phyloP scores from a whole-genome alignment of 2,113 vertebrate species.

The Elgaria multicarinata region DNA sequence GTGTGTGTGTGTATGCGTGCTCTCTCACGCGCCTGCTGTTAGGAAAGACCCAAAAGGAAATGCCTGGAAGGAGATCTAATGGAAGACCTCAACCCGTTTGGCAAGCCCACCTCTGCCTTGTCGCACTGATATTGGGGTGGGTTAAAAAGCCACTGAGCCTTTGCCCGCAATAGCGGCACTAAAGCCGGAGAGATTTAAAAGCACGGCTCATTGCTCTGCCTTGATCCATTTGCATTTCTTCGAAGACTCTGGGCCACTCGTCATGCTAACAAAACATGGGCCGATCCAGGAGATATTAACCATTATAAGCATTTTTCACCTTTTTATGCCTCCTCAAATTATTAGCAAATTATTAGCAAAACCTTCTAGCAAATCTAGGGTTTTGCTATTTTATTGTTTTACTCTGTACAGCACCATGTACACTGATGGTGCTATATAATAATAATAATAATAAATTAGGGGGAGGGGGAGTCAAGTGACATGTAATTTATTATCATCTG shows the following conservation, averaged over 20 bases:
- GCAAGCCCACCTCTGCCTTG: neutral
- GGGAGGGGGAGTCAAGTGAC: neutral
- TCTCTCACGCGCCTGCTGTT: conserved; percentile 15
- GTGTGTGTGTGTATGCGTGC: neutral
- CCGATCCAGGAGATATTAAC: neutral
- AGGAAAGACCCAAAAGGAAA: conserved; percentile 44
- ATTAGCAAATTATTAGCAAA: neutral
- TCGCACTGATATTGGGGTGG: neutral
- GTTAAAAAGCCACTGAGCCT: neutral
- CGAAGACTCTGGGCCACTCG: neutral
- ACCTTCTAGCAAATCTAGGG: too few species aligned
- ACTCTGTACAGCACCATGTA: too few species aligned
- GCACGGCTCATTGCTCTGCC: neutral
- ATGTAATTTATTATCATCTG: neutral
- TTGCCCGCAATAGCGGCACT: neutral
- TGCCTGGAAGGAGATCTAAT: conserved; percentile 18
- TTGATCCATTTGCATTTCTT: neutral
- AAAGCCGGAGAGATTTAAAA: neutral
- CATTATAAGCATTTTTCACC: neutral
- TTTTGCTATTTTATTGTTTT: too few species aligned
- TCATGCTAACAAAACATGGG: neutral
- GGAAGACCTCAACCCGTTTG: neutral
- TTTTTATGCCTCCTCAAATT: neutral
- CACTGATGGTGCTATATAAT: too few species aligned
- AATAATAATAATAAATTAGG: too few species aligned